These are phyloP conservation scores for Propithecus perrieri DNA, from an alignment of 2,797 vertebrate species.

Conservation along the genomic window DNA sequence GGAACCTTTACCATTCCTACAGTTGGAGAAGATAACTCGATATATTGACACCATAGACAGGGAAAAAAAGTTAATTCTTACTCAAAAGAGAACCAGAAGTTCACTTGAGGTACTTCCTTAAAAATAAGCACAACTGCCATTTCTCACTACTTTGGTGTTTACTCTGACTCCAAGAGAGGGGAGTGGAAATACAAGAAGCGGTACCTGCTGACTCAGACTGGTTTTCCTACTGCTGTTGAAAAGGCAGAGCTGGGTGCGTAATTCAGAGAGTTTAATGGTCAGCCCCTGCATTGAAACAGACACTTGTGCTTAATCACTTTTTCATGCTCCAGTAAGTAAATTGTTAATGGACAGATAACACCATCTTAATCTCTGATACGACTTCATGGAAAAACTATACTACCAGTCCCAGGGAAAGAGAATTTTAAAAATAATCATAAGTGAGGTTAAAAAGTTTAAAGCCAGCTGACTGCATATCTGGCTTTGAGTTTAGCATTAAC, in stretches of 20 bases:
- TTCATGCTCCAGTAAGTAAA: constrained; percentile 63
- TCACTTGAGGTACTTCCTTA: constrained; percentile 18
- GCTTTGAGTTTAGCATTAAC: constrained; percentile 67
- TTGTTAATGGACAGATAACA: constrained; percentile 65
- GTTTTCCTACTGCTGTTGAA: neutral
- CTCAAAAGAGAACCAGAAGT: constrained; percentile 4
- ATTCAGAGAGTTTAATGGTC: constrained; percentile 8
- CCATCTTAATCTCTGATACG: constrained; percentile 52
- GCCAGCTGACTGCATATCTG: constrained; percentile 42
- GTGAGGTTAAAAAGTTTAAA: constrained; percentile 57
- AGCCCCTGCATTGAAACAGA: constrained; percentile 3
- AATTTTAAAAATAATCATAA: constrained; percentile 15
- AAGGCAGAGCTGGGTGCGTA: neutral
- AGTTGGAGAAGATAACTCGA: neutral
- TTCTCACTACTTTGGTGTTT: neutral
- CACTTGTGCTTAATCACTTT: constrained; percentile 46
- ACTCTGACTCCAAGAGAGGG: neutral
- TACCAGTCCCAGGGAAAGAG: neutral
- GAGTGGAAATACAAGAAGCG: neutral
- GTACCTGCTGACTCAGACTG: constrained; percentile 50
- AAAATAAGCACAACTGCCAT: constrained; percentile 15
- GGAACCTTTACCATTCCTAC: neutral
- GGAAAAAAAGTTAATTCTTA: neutral
- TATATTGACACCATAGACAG: neutral
- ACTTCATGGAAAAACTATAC: constrained; percentile 65